phyloP scores from a whole-genome alignment of 2,113 vertebrate genomes.

The Austrofundulus limnaeus region DNA sequence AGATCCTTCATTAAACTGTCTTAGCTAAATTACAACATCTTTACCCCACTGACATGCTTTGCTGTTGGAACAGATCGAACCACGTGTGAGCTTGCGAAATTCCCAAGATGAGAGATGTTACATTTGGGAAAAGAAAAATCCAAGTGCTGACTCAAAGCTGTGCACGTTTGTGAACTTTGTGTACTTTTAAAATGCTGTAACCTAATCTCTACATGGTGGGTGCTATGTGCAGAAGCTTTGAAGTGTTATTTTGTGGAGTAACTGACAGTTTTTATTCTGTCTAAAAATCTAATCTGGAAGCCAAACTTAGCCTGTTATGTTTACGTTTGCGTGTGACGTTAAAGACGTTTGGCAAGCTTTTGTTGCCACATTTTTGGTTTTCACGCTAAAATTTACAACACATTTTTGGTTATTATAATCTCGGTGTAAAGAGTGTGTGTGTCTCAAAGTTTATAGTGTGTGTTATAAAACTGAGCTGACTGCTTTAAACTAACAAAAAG shows the following conservation, averaged over 20 bases:
- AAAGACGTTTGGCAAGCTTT: slow-evolving; percentile 9
- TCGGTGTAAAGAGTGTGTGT: neutral
- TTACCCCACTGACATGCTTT: slow-evolving; percentile 5
- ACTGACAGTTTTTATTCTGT: neutral
- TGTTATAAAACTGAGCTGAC: neutral
- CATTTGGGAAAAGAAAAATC: neutral
- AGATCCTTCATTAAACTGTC: neutral
- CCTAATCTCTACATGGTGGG: no score
- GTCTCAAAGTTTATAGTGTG: neutral
- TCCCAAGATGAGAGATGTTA: slow-evolving; percentile 3
- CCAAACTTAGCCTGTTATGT: neutral
- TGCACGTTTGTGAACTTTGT: neutral
- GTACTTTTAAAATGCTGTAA: neutral
- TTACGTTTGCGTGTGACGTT: neutral
- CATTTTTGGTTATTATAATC: slow-evolving; percentile 49
- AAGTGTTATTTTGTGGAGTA: neutral
- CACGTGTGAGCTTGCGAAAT: neutral
- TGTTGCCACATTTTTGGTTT: slow-evolving; percentile 37
- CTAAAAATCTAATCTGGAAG: neutral
- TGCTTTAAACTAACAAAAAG: neutral
- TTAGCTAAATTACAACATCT: slow-evolving; percentile 6
- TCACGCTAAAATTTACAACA: slow-evolving; percentile 33
- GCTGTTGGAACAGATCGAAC: slow-evolving; percentile 5
- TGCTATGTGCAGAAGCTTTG: neutral
- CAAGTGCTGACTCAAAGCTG: slow-evolving; percentile 1